Evolutionary conservation across 2,888 invertebrate genomes (phyloP), one percentile per base, ranked within the genome.

Genomic region (Itoplectis maculator): DNA sequence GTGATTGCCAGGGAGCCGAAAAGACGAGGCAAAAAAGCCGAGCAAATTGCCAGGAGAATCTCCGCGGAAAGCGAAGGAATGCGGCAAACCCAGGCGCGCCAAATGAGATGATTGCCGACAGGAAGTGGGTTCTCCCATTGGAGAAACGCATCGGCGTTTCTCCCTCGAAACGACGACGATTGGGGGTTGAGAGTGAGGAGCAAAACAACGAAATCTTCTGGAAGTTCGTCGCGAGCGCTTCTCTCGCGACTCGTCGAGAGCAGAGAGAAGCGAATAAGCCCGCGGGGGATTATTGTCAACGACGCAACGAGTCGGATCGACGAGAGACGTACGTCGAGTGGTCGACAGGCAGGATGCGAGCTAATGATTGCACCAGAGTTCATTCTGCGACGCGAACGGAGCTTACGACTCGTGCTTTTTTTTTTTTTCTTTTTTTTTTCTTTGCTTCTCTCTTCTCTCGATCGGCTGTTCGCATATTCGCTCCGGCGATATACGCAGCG

Each of bases 281-380:
- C 68, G 74, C 84, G 84, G 84, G 84, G 84, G 79, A 88, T 87
- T 85, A 86, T 86, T 85, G 84, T 85, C 80, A 84, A 81, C 84
- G 35, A 51, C 18, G 84, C 86, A 88, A 88, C 86, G 83, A 89
- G 8, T 51, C 4, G 37, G 15, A 40, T 69, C 69, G 51, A 18
- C 18, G 51, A 9, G n/a, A 40, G n/a, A n/a, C n/a, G n/a, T n/a
- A n/a, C 35, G 20, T 8, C 23, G 9, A 23, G 18, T 54, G 23
- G 23, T n/a, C 42, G n/a, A n/a, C 9, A 37, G 49, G 81, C 86
- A 88, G 87, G 87, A 88, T 86, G 85, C 79, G 49, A 49, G 85
- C 84, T 88, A 88, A 89, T 88, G 86, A 88, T 88, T 86, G 85
- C 82, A 85, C 86, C 85, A 56, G 56, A 72, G 56, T 69, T 40